A percentile compares a stretch with the other conserved stretches of the same genome.
Evolutionary conservation across 2,888 invertebrate genomes (phyloP).

Genomic region (Didymodactylos carnosus): DNA sequence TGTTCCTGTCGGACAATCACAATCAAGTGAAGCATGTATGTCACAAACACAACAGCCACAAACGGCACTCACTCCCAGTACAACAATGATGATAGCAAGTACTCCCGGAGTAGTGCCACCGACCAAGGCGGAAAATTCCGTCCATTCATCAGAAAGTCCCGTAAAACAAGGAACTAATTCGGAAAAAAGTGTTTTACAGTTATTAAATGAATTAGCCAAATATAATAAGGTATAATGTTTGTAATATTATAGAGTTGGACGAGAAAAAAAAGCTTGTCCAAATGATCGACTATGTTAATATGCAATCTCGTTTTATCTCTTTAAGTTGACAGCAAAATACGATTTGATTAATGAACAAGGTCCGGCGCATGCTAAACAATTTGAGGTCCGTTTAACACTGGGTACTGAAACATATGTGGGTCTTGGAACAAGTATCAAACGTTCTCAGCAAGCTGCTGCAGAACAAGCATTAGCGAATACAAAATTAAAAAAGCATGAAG

Average conservation of each 20-base stretch:
- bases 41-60: too few relatives aligned
- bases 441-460: background rate
- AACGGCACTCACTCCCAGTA: too few relatives aligned
- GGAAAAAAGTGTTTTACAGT: background rate
- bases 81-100: too few relatives aligned
- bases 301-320: background rate
- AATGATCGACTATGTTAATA: too few relatives aligned
- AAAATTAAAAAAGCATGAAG: background rate
- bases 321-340: background rate
- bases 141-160: background rate
- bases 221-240: background rate
- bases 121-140: too few relatives aligned
- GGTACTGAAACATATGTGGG: background rate
- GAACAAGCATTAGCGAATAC: background rate
- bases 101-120: too few relatives aligned
- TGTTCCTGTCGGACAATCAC: background rate
- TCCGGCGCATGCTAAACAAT: background rate
- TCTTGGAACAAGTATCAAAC: background rate
- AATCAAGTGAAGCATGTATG: too few relatives aligned
- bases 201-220: background rate
- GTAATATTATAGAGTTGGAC: background rate
- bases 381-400: background rate
- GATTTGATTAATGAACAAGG: background rate
- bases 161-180: background rate
- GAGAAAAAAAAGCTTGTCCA: too few relatives aligned